These are phyloP conservation scores for Formica aserva DNA, from an alignment of 2,888 invertebrate species.

Conservation along the genomic window DNA sequence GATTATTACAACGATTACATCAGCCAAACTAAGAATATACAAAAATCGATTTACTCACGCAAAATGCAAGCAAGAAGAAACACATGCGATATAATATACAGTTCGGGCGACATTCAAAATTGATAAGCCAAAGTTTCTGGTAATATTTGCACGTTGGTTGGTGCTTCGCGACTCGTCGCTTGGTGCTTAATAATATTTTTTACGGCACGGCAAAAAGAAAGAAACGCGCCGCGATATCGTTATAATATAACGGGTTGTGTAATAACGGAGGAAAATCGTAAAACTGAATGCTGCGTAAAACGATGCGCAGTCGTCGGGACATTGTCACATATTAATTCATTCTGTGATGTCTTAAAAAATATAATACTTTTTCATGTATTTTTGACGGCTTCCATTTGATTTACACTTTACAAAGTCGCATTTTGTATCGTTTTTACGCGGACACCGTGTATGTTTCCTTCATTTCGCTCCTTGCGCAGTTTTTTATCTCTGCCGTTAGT, in stretches of 20 bases:
- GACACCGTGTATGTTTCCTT: not conserved
- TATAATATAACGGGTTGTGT: constrained; percentile 50
- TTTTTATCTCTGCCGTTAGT: not conserved
- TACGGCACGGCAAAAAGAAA: constrained; percentile 30
- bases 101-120: not conserved
- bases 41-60: not conserved
- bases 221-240: constrained; percentile 46
- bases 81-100: not conserved
- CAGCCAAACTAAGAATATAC: constrained; percentile 9
- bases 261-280: constrained; percentile 61
- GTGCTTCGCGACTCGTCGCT: constrained; percentile 15
- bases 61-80: not conserved
- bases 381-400: constrained; percentile 3
- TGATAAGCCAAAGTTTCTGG: constrained; percentile 27
- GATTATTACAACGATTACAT: not conserved
- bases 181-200: constrained; percentile 59
- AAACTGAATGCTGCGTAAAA: constrained; percentile 67
- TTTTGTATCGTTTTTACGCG: not conserved
- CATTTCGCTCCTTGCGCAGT: not conserved
- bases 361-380: constrained; percentile 4
- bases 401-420: not conserved
- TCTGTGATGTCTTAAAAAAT: constrained; percentile 55
- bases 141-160: not conserved
- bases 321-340: constrained; percentile 63
- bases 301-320: constrained; percentile 58